Evolutionary conservation across 1,140 invertebrate species (phyloP), one percentile per base, ranked within the genome.

Genomic region (Pantala flavescens): DNA sequence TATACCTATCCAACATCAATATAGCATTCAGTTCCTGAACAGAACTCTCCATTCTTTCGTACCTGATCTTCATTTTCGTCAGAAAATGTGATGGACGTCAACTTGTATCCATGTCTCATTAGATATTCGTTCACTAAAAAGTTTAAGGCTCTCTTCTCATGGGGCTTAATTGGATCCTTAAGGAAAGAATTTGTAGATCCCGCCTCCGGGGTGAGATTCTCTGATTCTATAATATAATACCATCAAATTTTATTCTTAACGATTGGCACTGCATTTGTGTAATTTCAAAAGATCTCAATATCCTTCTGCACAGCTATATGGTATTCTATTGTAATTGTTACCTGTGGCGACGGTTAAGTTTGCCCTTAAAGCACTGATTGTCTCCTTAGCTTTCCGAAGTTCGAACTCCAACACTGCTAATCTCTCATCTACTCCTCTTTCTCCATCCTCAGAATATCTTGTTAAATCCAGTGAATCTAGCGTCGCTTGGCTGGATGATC

Each of bases 61-160:
- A 90, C 90, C 85, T 95, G 93, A 81, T 94, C 87, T 80, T 93
- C 91, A 87, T 95, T 95, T 86, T 96, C 94, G 86, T 96, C 94
- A 71, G 92, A 90, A 84, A 96, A 96, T 24, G 94, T 96, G 55
- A 96, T 95, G 0, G 93, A 93, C 9, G 93, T 95, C 19, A 96
- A 82, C 84, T 95, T 95, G 81, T 95, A 95, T 72, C 91, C 90
- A 81, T 91, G 87, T 12, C 88, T 82, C 43, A 96, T 81, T 19
- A 96, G 82, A 82, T 95, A 96, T 83, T 96, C 93, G 83, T 96
- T 95, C 70, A 96, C 89, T 10, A 96, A 84, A 83, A 93, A 96
- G 83, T 96, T 96, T 0, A 96, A 81, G 42, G 92, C 93, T 83
- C 91, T 85, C 81, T 91, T 90, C 81, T 96, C 93, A 82, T 95